Percentiles rank a stretch among this genome's conserved stretches.
These are phyloP conservation scores for Lonchura striata DNA, from an alignment of 2,113 vertebrate species.

Conservation along the genomic window DNA sequence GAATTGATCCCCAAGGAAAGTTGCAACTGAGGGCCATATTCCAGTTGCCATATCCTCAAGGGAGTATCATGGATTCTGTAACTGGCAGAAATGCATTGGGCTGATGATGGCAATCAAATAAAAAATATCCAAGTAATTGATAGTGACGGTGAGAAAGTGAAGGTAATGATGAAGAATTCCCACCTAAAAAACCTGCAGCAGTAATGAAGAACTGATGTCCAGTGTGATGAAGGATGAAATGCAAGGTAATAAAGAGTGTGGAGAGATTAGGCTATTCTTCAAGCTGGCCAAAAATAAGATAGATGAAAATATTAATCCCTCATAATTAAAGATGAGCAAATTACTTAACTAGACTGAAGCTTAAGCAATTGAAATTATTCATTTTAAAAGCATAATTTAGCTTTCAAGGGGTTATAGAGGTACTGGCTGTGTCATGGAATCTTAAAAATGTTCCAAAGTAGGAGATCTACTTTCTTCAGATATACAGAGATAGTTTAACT, in stretches of 20 bases:
- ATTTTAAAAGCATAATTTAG: neutral
- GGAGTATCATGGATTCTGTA: neutral
- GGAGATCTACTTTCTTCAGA: neutral
- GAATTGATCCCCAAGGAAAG: neutral
- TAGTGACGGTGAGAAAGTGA: conserved; percentile 3
- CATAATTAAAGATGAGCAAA: conserved; percentile 21
- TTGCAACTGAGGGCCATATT: neutral
- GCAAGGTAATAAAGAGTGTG: neutral
- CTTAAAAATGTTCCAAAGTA: neutral
- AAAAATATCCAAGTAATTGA: conserved; percentile 22
- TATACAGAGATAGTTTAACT: neutral
- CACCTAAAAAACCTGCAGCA: neutral
- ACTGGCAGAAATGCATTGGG: conserved; percentile 8
- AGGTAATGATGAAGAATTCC: conserved; percentile 42
- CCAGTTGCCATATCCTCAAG: neutral
- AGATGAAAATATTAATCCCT: neutral
- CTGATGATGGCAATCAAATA: neutral
- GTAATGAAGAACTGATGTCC: neutral
- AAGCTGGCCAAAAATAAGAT: conserved; percentile 10
- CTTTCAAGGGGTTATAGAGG: neutral
- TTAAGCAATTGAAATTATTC: neutral
- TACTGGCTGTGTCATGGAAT: neutral
- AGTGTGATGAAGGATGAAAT: conserved; percentile 6
- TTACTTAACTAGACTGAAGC: conserved; percentile 1
- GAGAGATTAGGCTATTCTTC: neutral